Conservation (phyloP, 2,113 vertebrate species). For the Polyodon spathula region DNA sequence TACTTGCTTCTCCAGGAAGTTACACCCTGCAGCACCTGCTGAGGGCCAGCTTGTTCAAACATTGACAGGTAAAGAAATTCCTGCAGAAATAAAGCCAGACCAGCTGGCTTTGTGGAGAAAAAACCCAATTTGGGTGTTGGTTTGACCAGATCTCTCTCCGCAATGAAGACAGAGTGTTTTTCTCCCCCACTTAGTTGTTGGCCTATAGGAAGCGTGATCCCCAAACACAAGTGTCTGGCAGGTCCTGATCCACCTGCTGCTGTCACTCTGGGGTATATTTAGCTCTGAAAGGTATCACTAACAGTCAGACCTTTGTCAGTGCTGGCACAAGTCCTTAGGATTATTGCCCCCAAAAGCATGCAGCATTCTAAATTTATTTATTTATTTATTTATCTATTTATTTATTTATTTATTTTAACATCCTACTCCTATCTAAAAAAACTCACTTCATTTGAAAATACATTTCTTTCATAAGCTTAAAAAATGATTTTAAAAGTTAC, state of each 20-base stretch:
- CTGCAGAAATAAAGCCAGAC: slow-evolving; percentile 92
- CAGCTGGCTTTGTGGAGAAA: slow-evolving; percentile 98
- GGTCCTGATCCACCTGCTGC: slow-evolving; percentile 73
- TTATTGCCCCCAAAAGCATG: slow-evolving; percentile 43
- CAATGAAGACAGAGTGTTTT: slow-evolving; percentile 69
- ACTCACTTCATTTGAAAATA: slow-evolving; percentile 37
- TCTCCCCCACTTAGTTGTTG: slow-evolving; percentile 57
- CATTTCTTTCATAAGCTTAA: slow-evolving; percentile 38
- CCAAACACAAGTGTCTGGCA: slow-evolving; percentile 71
- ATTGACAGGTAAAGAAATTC: slow-evolving; percentile 55
- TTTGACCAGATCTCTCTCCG: slow-evolving; percentile 73
- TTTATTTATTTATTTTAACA: background rate
- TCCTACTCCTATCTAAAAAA: slow-evolving; percentile 38
- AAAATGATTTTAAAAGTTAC: slow-evolving; percentile 6
- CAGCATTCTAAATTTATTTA: slow-evolving; percentile 48
- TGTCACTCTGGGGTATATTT: slow-evolving; percentile 90
- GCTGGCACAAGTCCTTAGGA: slow-evolving; percentile 62
- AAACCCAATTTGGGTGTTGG: slow-evolving; percentile 80
- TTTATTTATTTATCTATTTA: no score
- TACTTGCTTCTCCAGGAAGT: slow-evolving; percentile 89
- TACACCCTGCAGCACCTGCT: slow-evolving; percentile 86
- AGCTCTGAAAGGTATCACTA: slow-evolving; percentile 86
- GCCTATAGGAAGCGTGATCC: slow-evolving; percentile 68
- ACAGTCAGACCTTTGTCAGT: slow-evolving; percentile 85
- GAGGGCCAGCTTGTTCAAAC: slow-evolving; percentile 73